Base-by-base conservation (phyloP, 2,888 invertebrate genomes). In the Hartigia nigra region DNA sequence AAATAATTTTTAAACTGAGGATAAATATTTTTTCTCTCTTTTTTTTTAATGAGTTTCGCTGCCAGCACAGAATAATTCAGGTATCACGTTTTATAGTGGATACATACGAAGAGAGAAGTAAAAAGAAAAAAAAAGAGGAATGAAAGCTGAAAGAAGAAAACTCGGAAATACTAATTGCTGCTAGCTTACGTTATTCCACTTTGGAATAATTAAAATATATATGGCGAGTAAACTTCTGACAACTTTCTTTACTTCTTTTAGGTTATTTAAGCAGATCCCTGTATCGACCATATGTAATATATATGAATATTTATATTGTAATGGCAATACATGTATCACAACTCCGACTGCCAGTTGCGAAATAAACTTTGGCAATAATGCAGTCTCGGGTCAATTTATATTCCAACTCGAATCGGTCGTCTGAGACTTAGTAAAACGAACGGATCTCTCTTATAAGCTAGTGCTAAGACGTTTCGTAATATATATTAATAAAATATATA, bases 181-280 rank as follows among this genome's bases (percentile, higher is more conserved):
- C 55, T 23, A 9, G 23, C 9, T 0, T 23, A 23, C 23, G 9
- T 55, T 9, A 55, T 55, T 55, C 14, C 55, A 55, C 55, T 23
- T 55, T 0, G 39, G 69, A 70, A 78, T 76, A 82, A 82, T 82
- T 83, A 79, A 82, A 83, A 82, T 81, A 81, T 78, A 55, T 79
- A 82, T 74, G 78, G 74, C 77, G 77, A 75, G 76, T 78, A 75
- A 82, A 81, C 76, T 82, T 78, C 76, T 77, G 74, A 78, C 72
- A 75, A 75, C 78, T 72, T 78, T 72, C 72, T 82, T 83, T 5
- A 23, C 55, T 23, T 9, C 4, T 23, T 55, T 55, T 23, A 55
- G 2, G 23, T 55, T 23, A 23, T 14, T 9, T 39, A 39, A 39
- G 39, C 39, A 23, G 4, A 39, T 39, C 39, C 39, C 5, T 9